Conservation (phyloP, 2,888 invertebrate species). For the Dicranocentrus wangi region DNA sequence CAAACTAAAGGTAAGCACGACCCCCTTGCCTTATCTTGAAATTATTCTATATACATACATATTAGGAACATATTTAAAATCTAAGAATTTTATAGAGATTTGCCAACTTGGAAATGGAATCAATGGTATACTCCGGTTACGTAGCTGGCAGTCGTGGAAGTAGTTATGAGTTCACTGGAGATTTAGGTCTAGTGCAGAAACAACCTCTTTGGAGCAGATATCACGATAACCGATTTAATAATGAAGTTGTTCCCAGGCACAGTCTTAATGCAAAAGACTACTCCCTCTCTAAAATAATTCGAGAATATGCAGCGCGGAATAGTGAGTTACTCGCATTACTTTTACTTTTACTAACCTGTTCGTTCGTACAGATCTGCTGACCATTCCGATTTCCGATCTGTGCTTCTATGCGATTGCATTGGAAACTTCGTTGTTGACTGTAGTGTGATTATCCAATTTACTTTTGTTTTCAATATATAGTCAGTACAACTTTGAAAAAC, state of each 20-base stretch:
- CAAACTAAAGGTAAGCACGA: slow-evolving; percentile 78
- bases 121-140: slow-evolving; percentile 75
- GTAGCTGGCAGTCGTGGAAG: slow-evolving; percentile 75
- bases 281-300: slow-evolving; percentile 78
- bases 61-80: no score
- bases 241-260: slow-evolving; percentile 76
- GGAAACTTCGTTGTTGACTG: no score
- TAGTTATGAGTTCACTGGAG: slow-evolving; percentile 75
- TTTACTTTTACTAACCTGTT: no score
- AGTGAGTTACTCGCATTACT: no score
- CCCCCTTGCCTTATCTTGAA: neutral
- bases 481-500: slow-evolving; percentile 71
- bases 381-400: no score
- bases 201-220: slow-evolving; percentile 75
- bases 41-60: neutral
- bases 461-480: no score
- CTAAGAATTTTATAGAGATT: slow-evolving; percentile 75
- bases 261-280: slow-evolving; percentile 76
- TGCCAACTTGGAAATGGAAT: slow-evolving; percentile 76
- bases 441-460: no score
- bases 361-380: no score
- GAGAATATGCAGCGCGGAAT: slow-evolving; percentile 79
- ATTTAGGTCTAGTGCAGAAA: slow-evolving; percentile 76
- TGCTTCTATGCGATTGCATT: no score
- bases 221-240: slow-evolving; percentile 78